phyloP scores from a whole-genome alignment of 1,140 invertebrate genomes.

The Drosophila orosa region DNA sequence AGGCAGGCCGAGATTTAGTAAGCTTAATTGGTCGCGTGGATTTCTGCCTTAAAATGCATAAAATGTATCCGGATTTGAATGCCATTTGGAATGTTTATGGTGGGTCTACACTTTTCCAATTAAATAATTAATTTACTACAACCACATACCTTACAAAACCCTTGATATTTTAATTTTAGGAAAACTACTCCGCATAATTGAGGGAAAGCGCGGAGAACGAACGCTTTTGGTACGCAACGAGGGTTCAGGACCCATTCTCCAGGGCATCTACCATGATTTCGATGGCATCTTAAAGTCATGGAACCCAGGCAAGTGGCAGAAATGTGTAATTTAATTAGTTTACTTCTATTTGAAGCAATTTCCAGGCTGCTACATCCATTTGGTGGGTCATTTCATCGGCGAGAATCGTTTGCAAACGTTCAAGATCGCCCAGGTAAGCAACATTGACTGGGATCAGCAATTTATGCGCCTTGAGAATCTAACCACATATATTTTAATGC shows the following conservation, averaged over 20 bases:
- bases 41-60: slow-evolving; percentile 70
- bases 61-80: slow-evolving; percentile 60
- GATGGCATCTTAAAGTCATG: slow-evolving; percentile 34
- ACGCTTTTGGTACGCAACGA: slow-evolving; percentile 62
- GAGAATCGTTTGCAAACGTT: slow-evolving; percentile 68
- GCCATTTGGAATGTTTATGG: slow-evolving; percentile 77
- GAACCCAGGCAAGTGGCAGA: slow-evolving; percentile 32
- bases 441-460: slow-evolving; percentile 40
- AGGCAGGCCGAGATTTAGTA: slow-evolving; percentile 46
- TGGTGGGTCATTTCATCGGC: slow-evolving; percentile 63
- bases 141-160: not conserved
- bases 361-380: slow-evolving; percentile 59
- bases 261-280: slow-evolving; percentile 73
- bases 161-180: slow-evolving; percentile 37
- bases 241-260: slow-evolving; percentile 64
- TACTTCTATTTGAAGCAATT: not conserved
- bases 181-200: slow-evolving; percentile 61
- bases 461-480: slow-evolving; percentile 65
- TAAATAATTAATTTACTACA: not conserved
- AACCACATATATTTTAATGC: slow-evolving; percentile 59
- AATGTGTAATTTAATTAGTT: not conserved
- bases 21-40: slow-evolving; percentile 66
- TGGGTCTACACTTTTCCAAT: slow-evolving; percentile 7
- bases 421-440: slow-evolving; percentile 48
- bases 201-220: slow-evolving; percentile 63